Percentiles rank a stretch among this genome's conserved stretches.
Conservation (phyloP, 92 coral and sea anemone species). For the Umimayanthus chanpuru region DNA sequence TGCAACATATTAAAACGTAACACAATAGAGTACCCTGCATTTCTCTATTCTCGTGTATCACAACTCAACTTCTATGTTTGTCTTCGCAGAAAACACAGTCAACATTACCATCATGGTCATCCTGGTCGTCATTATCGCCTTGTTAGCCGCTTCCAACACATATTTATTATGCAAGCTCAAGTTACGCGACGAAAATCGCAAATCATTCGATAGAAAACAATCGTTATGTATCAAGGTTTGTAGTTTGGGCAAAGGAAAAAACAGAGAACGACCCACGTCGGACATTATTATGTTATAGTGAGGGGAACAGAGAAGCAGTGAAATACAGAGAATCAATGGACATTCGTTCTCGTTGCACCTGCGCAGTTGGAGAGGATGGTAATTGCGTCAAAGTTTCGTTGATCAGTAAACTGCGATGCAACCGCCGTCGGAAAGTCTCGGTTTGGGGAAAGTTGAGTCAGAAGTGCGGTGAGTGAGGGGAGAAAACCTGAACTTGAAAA, state of each 20-base stretch:
- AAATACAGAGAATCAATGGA: not conserved
- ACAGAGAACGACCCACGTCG: conserved; percentile 26
- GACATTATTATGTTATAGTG: conserved; percentile 34
- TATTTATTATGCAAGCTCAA: conserved; percentile 37
- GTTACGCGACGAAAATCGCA: conserved; percentile 25
- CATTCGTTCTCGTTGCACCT: not conserved
- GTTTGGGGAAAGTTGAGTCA: not conserved
- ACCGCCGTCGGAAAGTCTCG: not conserved
- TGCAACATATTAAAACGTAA: not conserved
- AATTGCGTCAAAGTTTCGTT: not conserved
- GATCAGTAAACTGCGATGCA: not conserved
- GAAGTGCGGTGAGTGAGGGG: not conserved
- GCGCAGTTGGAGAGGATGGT: not conserved
- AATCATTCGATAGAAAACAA: conserved; percentile 35
- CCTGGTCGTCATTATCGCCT: conserved; percentile 19
- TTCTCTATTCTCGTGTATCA: too few species aligned
- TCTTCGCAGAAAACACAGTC: conserved; percentile 15
- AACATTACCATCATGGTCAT: conserved; percentile 23
- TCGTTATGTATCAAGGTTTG: conserved; percentile 21
- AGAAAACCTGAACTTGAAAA: not conserved
- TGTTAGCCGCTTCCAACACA: conserved; percentile 30
- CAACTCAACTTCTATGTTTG: not conserved
- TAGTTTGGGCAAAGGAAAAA: conserved; percentile 22
- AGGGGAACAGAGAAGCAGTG: not conserved
- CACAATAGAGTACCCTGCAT: not conserved